Conservation (phyloP, 2,888 invertebrate genomes). For the Melanargia galathea region DNA sequence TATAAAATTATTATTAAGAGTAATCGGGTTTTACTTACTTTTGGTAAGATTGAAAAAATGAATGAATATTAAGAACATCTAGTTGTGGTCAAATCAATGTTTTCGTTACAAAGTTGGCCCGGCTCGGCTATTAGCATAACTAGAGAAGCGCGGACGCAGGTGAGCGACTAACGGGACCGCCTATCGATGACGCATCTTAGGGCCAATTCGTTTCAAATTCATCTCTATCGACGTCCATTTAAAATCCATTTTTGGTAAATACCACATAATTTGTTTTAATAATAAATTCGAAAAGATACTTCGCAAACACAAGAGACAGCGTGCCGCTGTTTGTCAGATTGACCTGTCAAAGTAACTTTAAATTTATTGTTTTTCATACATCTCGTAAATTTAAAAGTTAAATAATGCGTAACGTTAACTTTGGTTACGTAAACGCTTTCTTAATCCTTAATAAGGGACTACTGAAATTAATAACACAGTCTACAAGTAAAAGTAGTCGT, state of each 20-base stretch:
- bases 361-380: conserved; percentile 27
- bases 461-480: not conserved
- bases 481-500: not conserved
- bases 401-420: not conserved
- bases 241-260: conserved; percentile 53
- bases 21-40: not conserved
- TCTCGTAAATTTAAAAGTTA: conserved; percentile 9
- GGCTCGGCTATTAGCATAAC: conserved; percentile 76
- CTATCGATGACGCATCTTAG: conserved; percentile 53
- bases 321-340: conserved; percentile 65
- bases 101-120: conserved; percentile 59
- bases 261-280: conserved; percentile 49
- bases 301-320: conserved; percentile 66
- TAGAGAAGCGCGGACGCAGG: conserved; percentile 78
- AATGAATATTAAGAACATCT: conserved; percentile 23
- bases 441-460: not conserved
- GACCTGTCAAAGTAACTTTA: conserved; percentile 67
- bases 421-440: not conserved
- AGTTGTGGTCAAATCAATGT: conserved; percentile 50
- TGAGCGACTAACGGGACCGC: conserved; percentile 77
- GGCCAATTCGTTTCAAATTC: conserved; percentile 55
- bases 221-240: conserved; percentile 54
- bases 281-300: conserved; percentile 57
- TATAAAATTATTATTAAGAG: no score
- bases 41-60: not conserved